Evolutionary conservation across 2,797 vertebrate species (phyloP).

Genomic region (Mormyrops boulengeri): DNA sequence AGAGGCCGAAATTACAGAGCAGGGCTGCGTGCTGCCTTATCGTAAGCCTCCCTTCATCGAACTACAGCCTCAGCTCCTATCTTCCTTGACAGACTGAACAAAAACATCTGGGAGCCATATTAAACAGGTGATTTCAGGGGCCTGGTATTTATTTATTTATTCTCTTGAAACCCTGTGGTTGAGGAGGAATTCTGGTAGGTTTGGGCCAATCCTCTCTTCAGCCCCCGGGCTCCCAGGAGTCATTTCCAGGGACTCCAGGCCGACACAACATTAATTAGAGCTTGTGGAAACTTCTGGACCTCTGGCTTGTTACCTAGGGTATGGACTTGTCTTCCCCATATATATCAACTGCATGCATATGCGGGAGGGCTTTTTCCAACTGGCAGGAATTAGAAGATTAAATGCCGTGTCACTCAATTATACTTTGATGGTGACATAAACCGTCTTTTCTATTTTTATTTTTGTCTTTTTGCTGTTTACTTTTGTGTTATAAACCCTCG

Average conservation of each 20-base stretch:
- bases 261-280: neutral
- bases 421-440: neutral
- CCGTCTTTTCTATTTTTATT: neutral
- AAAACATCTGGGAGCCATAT: constrained; percentile 15
- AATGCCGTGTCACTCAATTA: neutral
- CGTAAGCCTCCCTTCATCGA: neutral
- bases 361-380: neutral
- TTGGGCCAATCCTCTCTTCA: neutral
- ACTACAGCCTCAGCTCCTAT: neutral
- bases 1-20: neutral
- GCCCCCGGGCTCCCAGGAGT: neutral
- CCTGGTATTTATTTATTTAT: constrained; percentile 21
- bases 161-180: neutral
- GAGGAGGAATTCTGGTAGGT: constrained; percentile 1
- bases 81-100: constrained; percentile 10
- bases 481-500: neutral
- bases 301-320: neutral
- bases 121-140: constrained; percentile 12
- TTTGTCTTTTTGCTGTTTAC: neutral
- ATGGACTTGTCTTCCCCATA: neutral
- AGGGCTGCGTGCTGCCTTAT: neutral
- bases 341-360: neutral
- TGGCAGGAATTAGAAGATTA: neutral
- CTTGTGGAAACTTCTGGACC: neutral
- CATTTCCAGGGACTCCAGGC: neutral